phyloP scores from a whole-genome alignment of 2,797 vertebrate genomes.

The Petrocephalus sullivani region DNA sequence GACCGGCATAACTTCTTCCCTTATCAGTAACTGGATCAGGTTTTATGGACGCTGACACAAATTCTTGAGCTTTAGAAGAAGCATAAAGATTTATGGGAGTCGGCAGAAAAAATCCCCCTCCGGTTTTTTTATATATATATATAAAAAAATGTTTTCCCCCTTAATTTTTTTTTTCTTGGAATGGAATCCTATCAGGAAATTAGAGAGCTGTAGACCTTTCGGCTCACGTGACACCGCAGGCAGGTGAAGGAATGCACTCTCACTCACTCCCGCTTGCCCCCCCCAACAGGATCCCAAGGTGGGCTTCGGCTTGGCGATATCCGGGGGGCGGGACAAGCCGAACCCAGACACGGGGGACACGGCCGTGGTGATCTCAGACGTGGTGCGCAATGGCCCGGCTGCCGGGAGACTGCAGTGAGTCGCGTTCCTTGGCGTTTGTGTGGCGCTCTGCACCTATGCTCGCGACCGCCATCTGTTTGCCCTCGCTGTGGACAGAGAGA shows the following conservation, averaged over 20 bases:
- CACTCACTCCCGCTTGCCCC: constrained; percentile 21
- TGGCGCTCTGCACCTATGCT: neutral
- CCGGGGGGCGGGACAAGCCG: constrained; percentile 77
- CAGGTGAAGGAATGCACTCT: constrained; percentile 46
- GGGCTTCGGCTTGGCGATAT: constrained; percentile 91
- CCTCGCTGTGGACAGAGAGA: neutral
- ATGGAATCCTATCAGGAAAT: neutral
- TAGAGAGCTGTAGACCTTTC: constrained; percentile 34
- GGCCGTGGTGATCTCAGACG: constrained; percentile 78
- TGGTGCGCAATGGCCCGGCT: constrained; percentile 79
- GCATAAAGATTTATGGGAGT: neutral
- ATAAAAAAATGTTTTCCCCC: too few species aligned
- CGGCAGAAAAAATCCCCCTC: neutral
- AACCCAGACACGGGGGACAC: constrained; percentile 59
- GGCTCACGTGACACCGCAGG: constrained; percentile 33
- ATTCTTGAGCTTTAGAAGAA: neutral
- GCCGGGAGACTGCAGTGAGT: constrained; percentile 84
- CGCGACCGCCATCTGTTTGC: neutral
- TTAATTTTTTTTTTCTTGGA: neutral
- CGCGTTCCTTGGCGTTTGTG: neutral
- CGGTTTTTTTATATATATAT: neutral
- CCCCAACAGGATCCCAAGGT: constrained; percentile 72
- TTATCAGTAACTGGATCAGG: neutral
- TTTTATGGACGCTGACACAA: neutral
- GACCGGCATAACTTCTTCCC: neutral